These are phyloP conservation scores for Phainopepla nitens DNA, from an alignment of 2,113 vertebrate genomes.

Conservation along the genomic window DNA sequence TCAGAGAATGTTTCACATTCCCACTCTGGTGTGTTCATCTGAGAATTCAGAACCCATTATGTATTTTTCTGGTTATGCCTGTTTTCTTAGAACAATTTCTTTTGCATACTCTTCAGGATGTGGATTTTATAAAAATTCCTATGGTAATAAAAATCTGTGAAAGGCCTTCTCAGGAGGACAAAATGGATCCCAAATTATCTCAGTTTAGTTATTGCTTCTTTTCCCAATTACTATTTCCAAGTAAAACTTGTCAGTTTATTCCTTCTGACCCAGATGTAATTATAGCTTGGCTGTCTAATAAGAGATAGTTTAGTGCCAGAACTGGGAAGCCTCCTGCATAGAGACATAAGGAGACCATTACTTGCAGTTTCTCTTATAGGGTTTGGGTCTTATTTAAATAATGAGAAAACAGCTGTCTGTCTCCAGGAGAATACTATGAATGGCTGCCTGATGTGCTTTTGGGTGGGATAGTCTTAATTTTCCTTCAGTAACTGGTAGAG, in stretches of 20 bases:
- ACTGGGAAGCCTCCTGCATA: conserved; percentile 5
- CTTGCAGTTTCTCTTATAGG: not conserved
- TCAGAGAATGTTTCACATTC: not conserved
- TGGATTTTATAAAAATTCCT: conserved; percentile 6
- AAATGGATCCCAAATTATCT: conserved; percentile 22
- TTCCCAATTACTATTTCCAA: conserved; percentile 39
- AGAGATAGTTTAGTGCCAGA: not conserved
- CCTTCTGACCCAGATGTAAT: conserved; percentile 26
- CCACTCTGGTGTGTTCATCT: not conserved
- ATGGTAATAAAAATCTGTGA: not conserved
- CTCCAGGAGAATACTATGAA: conserved; percentile 8
- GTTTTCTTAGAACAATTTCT: not conserved
- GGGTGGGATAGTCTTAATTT: not conserved
- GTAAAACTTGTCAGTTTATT: conserved; percentile 15
- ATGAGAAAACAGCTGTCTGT: conserved; percentile 35
- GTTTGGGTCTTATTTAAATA: conserved; percentile 21
- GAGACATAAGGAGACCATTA: not conserved
- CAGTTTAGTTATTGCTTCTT: conserved; percentile 12
- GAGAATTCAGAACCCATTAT: not conserved
- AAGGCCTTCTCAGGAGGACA: not conserved
- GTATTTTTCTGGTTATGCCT: not conserved
- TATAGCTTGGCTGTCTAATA: conserved; percentile 13
- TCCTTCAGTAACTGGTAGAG: not conserved
- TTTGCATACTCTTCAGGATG: not conserved
- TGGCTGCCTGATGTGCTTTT: not conserved